Base-by-base conservation (phyloP, 1,140 invertebrate species). In the Vanessa atalanta region DNA sequence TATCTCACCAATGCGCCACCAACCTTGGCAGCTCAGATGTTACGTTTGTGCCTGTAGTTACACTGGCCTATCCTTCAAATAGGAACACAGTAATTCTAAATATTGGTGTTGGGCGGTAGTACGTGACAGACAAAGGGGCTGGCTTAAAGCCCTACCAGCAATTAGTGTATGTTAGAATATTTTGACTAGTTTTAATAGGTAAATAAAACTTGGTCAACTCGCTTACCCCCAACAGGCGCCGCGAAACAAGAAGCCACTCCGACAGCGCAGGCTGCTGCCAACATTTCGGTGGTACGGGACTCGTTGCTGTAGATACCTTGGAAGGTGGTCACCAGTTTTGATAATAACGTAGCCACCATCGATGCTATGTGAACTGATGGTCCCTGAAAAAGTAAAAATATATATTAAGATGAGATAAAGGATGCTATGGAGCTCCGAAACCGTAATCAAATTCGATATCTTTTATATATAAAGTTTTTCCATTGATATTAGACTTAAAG, bases 291-390 rank as follows among this genome's bases (percentile, higher is more conserved):
- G 73, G 98, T 98, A 16, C 98, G 93, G 47, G 97, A 98, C 90
- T 99, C 98, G 94, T 99, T 99, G 87, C 97, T 96, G 93, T 98
- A 98, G 83, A 98, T 98, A 23, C 97, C 97, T 93, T 98, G 96
- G 91, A 99, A 99, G 47, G 97, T 97, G 51, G 97, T 97, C 70
- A 99, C 96, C 78, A 98, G 91, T 93, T 98, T 99, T 72, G 97
- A 98, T 11, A 99, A 94, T 20, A 99, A 94, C 11, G 98, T 97
- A 14, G 98, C 98, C 63, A 98, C 97, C 90, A 99, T 99, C 88
- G 97, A 98, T 74, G 98, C 98, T 81, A 99, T 98, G 93, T 99
- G 98, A 61, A 99, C 98, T 93, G 99, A 99, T n/a, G 97, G 97
- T 93, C 97, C 97, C 95, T 96, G 87, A 23, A 89, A 81, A 74